Percentiles rank a stretch among this genome's conserved stretches.
Evolutionary conservation across 2,113 vertebrate genomes (phyloP).

Genomic region (Peromyscus maniculatus): DNA sequence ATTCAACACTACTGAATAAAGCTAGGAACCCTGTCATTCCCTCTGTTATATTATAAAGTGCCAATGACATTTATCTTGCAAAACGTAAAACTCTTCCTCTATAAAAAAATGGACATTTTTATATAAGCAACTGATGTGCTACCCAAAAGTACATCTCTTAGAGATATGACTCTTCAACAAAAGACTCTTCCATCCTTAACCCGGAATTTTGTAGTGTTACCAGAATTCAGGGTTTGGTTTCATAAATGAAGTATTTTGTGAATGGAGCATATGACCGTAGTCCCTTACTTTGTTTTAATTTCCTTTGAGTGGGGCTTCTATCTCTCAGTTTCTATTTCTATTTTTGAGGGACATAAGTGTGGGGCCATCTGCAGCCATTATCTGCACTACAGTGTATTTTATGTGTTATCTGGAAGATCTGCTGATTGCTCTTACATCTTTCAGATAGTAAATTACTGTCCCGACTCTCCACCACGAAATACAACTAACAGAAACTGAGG

Average conservation of each 20-base stretch:
- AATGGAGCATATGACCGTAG: background rate
- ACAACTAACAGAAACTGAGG: conserved; percentile 42
- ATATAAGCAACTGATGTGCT: conserved; percentile 26
- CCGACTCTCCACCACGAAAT: conserved; percentile 40
- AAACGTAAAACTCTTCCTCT: conserved; percentile 54
- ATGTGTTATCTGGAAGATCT: conserved; percentile 41
- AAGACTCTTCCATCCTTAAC: conserved; percentile 7
- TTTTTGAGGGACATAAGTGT: conserved; percentile 17
- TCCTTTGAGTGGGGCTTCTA: background rate
- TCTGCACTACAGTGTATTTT: background rate
- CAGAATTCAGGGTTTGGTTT: conserved; percentile 36
- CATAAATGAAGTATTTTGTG: background rate
- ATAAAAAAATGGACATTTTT: background rate
- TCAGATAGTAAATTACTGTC: conserved; percentile 46
- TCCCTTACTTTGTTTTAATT: background rate
- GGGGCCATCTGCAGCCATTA: conserved; percentile 21
- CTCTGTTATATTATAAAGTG: background rate
- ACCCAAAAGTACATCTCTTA: background rate
- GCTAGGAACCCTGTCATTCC: background rate
- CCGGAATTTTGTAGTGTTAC: background rate
- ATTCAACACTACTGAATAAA: background rate
- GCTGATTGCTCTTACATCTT: background rate
- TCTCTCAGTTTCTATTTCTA: conserved; percentile 40
- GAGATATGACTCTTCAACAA: background rate
- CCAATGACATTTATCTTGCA: conserved; percentile 16